Percentiles rank a stretch among this genome's conserved stretches.
These are phyloP conservation scores for Cancer borealis DNA, from an alignment of 2,888 invertebrate genomes.

Conservation along the genomic window DNA sequence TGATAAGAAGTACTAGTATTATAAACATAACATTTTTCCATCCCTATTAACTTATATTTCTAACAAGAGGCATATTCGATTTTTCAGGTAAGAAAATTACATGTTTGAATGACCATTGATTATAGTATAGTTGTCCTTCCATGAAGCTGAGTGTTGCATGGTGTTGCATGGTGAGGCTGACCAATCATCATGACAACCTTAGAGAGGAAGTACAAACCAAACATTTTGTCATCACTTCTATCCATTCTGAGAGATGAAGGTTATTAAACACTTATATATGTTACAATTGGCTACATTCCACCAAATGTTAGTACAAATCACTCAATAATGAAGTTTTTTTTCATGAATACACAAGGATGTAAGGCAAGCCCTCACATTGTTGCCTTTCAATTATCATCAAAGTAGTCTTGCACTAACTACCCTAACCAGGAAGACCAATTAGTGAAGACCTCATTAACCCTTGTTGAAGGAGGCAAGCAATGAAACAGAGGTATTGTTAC, in stretches of 20 bases:
- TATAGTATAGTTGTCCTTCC: neutral
- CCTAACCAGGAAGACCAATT: no score
- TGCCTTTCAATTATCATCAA: neutral
- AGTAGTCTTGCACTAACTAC: no score
- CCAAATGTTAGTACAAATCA: neutral
- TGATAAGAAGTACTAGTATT: neutral
- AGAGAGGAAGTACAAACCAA: neutral
- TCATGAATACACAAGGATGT: neutral
- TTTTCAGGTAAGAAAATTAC: neutral
- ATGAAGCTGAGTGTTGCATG: neutral
- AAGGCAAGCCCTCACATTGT: neutral
- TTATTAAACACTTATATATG: neutral
- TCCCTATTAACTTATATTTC: neutral
- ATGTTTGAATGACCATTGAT: neutral
- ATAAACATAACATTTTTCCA: neutral
- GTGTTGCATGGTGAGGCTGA: neutral
- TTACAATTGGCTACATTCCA: neutral
- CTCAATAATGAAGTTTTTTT: neutral
- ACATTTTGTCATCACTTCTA: neutral
- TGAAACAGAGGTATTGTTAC: slow-evolving; percentile 8
- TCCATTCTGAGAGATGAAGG: neutral
- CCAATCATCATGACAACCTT: neutral
- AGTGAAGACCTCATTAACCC: neutral
- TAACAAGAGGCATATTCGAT: neutral
- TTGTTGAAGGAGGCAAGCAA: neutral